Evolutionary conservation across 2,888 invertebrate species (phyloP), one percentile per base, ranked within the genome.

Genomic region (Hirtodrosophila trivittata): DNA sequence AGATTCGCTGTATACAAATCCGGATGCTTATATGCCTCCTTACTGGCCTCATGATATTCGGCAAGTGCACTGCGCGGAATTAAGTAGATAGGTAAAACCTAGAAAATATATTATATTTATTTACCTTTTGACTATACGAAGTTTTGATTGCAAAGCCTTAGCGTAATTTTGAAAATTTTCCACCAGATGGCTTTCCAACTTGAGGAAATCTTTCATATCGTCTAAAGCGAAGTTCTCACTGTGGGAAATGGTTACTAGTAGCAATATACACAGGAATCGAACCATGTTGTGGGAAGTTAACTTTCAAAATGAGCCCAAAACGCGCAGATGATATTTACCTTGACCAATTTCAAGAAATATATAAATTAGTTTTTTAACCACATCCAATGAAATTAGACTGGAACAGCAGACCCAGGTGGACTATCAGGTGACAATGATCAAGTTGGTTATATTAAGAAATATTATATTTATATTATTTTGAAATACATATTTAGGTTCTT

Each of bases 1-100:
- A 77, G 69, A 46, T 75, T 77, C 1, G 69, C 35, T 4, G 64
- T 9, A 18, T 65, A 81, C 9, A 54, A 10, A 10, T 77, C 59
- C 1, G 69, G 66, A 13, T 55, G 16, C 0, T 0, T 1, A 1
- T 42, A 41, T n/a, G 28, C 42, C 14, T 52, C 21, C 0, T 54
- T 38, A 0, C 63, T 39, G n/a, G 60, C 14, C 1, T 38, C 30
- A 1, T 8, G 16, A 8, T 73, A 73, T 10, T 73, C 74, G 1
- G n/a, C 8, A 0, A 76, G 28, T 1, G 66, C 76, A 2, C 77
- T 75, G 28, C 25, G 3, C 30, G 1, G 1, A 5, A n/a, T 33
- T 5, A 21, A 10, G 1, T 18, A 14, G 13, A 28, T 3, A n/a
- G 4, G 3, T 43, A 5, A 8, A 7, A 2, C 16, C n/a, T n/a